Evolutionary conservation across 2,113 vertebrate species (phyloP), one percentile per base, ranked within the genome.

Genomic region (Tachycineta bicolor): DNA sequence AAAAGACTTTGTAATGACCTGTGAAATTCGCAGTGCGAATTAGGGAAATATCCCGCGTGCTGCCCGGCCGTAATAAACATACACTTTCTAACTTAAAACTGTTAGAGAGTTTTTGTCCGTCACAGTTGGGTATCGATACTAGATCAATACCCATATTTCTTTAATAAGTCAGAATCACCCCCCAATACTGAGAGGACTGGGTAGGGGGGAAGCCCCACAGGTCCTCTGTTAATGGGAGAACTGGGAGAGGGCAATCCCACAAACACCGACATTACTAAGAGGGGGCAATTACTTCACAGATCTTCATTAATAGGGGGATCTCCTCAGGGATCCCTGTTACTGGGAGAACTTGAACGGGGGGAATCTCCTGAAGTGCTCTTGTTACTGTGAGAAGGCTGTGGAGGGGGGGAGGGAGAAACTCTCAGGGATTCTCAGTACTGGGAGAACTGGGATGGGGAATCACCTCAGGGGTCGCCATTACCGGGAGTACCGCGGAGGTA

Each of bases 401-500:
- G 12, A 4, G 37, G 37, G 37, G 18, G 24, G 14, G 39, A 31
- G 5, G 25, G 31, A 62, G 33, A 52, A 49, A 28, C 9, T 43
- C 19, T 24, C 39, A 20, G 24, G 8, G 50, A 15, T 22, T 10
- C 29, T 33, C 29, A 10, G 7, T 5, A n/a, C 22, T 43, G 28
- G 47, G 21, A 71, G 18, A 3, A 58, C 49, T 22, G 49, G 41
- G 28, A 17, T 11, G 6, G 0, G 10, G 8, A 6, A 34, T 12
- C 41, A 26, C 14, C 19, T 29, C n/a, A 6, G 3, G 17, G 21
- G 1, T 1, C 4, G 13, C 2, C 1, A 0, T 11, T 10, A 2
- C 13, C 3, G 59, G 9, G 20, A n/a, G 6, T 8, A 10, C 50
- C 7, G n/a, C 5, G 28, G 20, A 2, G 2, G 3, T 1, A 1